A percentile compares a stretch with the other conserved stretches of the same genome.
These are phyloP conservation scores for Drosophila pseudoananassae DNA, from an alignment of 1,140 invertebrate genomes.

Conservation along the genomic window DNA sequence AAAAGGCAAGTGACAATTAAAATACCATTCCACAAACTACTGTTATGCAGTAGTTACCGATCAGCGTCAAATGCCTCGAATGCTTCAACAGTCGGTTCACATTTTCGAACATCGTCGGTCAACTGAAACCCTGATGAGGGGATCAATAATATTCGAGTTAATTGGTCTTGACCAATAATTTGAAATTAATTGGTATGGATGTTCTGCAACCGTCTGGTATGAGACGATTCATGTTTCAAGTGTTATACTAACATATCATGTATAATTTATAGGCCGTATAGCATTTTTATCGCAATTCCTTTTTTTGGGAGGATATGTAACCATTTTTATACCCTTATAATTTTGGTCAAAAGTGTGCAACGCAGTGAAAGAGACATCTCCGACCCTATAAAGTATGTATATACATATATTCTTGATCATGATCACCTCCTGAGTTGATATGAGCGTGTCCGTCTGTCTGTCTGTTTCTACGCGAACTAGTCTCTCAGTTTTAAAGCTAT, in stretches of 20 bases:
- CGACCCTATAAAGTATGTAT: too few species aligned
- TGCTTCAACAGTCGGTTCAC: slow-evolving; percentile 18
- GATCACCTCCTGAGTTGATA: too few species aligned
- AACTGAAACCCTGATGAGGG: slow-evolving; percentile 19
- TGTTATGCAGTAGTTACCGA: slow-evolving; percentile 31
- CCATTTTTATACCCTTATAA: too few species aligned
- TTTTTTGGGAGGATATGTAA: neutral
- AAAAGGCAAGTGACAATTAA: slow-evolving; percentile 61
- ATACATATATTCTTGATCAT: too few species aligned
- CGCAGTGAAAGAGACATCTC: too few species aligned
- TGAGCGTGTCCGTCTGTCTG: too few species aligned
- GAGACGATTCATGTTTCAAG: slow-evolving; percentile 2
- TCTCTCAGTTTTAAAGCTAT: too few species aligned
- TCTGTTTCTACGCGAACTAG: too few species aligned
- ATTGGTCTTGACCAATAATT: slow-evolving; percentile 30
- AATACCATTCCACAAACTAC: slow-evolving; percentile 46
- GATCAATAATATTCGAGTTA: slow-evolving; percentile 19
- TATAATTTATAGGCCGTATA: neutral
- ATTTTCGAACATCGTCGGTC: slow-evolving; percentile 31
- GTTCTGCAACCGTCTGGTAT: slow-evolving; percentile 14
- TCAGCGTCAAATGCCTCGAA: slow-evolving; percentile 20
- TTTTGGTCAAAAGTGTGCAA: too few species aligned
- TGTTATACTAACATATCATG: neutral
- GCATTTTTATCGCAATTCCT: neutral
- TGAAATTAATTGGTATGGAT: slow-evolving; percentile 10